These are phyloP conservation scores for Chaenodraco wilsoni DNA, from an alignment of 2,797 vertebrate species.

Conservation along the genomic window DNA sequence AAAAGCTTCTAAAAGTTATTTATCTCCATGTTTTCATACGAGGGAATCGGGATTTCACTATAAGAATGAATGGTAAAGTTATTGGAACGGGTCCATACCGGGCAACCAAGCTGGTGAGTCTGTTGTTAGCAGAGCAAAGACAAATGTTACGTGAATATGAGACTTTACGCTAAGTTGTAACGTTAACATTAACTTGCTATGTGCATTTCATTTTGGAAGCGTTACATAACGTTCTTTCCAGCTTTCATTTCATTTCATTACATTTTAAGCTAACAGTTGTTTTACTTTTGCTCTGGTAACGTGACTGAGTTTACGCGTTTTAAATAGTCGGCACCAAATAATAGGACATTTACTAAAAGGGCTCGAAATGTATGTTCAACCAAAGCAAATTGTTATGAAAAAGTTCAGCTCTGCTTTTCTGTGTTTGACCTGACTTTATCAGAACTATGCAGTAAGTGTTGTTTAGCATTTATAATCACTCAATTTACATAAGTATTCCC, in stretches of 20 bases:
- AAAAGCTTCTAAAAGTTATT: neutral
- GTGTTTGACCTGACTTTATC: neutral
- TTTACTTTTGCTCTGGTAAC: neutral
- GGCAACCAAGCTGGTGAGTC: constrained; percentile 90
- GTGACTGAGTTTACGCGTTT: neutral
- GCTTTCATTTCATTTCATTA: neutral
- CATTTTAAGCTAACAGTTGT: neutral
- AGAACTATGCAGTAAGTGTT: neutral
- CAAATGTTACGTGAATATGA: neutral
- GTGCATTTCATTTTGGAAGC: neutral
- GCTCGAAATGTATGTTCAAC: neutral
- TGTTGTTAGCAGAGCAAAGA: neutral
- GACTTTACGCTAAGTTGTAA: neutral
- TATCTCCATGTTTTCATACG: constrained; percentile 43
- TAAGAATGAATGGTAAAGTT: constrained; percentile 70
- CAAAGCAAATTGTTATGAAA: neutral
- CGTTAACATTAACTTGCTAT: neutral
- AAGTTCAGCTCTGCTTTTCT: neutral
- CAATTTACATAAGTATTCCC: neutral
- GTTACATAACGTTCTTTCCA: neutral
- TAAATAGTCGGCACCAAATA: neutral
- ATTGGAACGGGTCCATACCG: constrained; percentile 90
- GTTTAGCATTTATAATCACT: neutral
- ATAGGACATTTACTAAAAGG: neutral
- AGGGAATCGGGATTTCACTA: neutral